phyloP scores from a whole-genome alignment of 1,140 invertebrate species.

The Leptopilina boulardi region DNA sequence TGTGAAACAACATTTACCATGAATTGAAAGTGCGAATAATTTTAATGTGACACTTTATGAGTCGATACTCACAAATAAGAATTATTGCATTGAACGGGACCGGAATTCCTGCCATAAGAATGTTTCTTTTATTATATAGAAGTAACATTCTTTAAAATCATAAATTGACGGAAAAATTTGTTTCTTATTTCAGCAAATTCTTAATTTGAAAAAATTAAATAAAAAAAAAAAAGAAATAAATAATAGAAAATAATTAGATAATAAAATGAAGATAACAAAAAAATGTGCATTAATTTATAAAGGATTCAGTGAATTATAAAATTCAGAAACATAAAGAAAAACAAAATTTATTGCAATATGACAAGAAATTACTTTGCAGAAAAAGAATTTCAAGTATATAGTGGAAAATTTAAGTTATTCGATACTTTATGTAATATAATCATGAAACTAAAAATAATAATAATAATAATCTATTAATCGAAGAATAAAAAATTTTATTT shows the following conservation, averaged over 20 bases:
- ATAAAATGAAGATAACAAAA: neutral
- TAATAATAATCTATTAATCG: neutral
- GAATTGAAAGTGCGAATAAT: neutral
- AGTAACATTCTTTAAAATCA: neutral
- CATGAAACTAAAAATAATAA: neutral
- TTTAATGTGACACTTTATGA: neutral
- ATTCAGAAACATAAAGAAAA: neutral
- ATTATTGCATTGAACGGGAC: neutral
- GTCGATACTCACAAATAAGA: neutral
- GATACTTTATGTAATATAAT: neutral
- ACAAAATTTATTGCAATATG: neutral
- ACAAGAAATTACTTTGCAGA: neutral
- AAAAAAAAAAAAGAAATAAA: too few species aligned
- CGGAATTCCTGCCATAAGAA: conserved; percentile 15
- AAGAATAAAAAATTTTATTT: neutral
- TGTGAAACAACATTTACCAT: too few species aligned
- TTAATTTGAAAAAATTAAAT: neutral
- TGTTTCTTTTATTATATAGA: neutral
- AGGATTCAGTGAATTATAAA: neutral
- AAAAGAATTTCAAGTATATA: neutral
- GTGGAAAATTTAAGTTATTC: neutral
- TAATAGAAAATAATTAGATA: neutral
- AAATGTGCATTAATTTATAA: neutral
- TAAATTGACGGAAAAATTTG: neutral
- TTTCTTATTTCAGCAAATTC: neutral